phyloP scores from a whole-genome alignment of 2,113 vertebrate species.

The Ciconia boyciana region DNA sequence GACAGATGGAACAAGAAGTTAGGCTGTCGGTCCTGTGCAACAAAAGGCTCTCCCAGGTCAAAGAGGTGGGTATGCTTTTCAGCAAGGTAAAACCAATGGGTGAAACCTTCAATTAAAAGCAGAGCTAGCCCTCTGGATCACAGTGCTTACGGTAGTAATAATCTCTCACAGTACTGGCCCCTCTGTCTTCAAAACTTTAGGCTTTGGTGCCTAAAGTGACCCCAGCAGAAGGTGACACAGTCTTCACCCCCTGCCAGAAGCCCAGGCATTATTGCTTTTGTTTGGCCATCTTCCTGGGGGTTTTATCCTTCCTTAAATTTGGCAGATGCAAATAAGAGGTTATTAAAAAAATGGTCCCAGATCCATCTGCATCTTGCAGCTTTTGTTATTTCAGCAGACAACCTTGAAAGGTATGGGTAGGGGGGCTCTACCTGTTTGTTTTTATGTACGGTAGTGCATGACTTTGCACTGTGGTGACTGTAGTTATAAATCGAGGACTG shows the following conservation, averaged over 20 bases:
- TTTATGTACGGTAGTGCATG: background rate
- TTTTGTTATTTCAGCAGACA: background rate
- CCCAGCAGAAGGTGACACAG: background rate
- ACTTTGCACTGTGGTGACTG: background rate
- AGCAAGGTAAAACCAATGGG: slow-evolving; percentile 13
- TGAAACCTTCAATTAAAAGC: background rate
- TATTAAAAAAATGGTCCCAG: background rate
- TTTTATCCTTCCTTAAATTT: background rate
- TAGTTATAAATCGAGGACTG: background rate
- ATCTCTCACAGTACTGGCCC: background rate
- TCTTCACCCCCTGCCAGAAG: background rate
- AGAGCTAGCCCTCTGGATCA: background rate
- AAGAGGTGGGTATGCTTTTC: background rate
- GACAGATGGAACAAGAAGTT: background rate
- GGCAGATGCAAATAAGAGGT: background rate
- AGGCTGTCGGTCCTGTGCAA: background rate
- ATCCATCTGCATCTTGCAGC: background rate
- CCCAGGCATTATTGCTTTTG: background rate
- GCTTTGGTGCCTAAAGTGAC: background rate
- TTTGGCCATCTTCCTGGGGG: background rate
- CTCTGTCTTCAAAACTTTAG: background rate
- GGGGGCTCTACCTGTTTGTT: background rate
- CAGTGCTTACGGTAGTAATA: background rate
- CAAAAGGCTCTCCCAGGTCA: background rate
- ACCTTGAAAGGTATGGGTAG: background rate